Conservation (phyloP, 2,113 vertebrate species). For the Nettapus auritus region DNA sequence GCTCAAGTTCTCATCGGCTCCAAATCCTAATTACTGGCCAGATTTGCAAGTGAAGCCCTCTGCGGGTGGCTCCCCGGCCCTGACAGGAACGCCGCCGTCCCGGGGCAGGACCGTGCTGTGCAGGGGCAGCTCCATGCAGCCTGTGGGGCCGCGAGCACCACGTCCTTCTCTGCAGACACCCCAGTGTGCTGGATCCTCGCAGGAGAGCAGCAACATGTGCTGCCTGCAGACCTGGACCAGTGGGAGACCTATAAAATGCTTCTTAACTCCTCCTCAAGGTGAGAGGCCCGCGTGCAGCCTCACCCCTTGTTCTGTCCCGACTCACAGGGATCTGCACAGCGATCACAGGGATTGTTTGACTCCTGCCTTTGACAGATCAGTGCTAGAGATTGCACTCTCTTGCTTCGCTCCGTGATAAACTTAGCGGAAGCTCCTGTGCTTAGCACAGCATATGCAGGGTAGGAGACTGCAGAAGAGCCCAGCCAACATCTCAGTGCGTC, state of each 20-base stretch:
- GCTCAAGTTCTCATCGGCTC: conserved; percentile 57
- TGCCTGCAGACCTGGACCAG: not conserved
- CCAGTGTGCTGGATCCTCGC: not conserved
- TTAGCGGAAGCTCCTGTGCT: not conserved
- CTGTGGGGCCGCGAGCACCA: not conserved
- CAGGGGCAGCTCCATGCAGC: not conserved
- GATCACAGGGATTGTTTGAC: conserved; percentile 5
- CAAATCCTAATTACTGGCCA: conserved; percentile 48
- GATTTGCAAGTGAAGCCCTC: not conserved
- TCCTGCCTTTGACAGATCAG: not conserved
- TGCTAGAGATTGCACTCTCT: not conserved
- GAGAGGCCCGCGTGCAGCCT: not conserved
- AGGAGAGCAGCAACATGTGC: not conserved
- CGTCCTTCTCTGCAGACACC: not conserved
- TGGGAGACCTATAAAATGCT: not conserved
- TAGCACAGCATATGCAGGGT: not conserved
- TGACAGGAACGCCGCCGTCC: not conserved
- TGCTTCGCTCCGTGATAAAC: not conserved
- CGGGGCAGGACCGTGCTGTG: not conserved
- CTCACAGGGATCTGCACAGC: not conserved
- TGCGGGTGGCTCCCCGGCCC: not conserved
- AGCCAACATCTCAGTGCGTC: not conserved
- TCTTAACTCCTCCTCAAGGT: not conserved
- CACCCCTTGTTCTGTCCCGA: not conserved
- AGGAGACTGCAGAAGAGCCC: not conserved